These are phyloP conservation scores for Apostichopus japonicus DNA, from an alignment of 35 echinoderm and acorn worm species.

Conservation along the genomic window DNA sequence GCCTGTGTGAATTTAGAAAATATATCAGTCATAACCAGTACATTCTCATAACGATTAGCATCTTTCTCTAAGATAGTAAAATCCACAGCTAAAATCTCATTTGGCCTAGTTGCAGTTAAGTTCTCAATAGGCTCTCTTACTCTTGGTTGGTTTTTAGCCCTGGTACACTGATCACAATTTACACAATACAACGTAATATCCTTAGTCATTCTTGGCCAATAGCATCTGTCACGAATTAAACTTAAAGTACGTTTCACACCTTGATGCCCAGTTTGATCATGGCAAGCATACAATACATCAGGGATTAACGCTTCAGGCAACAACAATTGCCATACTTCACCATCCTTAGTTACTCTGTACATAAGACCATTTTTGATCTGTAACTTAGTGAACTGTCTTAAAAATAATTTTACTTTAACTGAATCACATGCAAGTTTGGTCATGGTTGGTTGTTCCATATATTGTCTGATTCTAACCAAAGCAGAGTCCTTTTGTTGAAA, in stretches of 20 bases:
- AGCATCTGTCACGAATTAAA: constrained; percentile 30
- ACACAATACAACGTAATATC: too few species aligned
- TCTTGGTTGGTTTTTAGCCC: not conserved
- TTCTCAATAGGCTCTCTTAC: too few species aligned
- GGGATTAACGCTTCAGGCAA: not conserved
- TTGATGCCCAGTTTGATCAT: not conserved
- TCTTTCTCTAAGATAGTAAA: constrained; percentile 25
- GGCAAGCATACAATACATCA: not conserved
- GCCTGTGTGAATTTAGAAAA: constrained; percentile 64
- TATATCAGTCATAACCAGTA: constrained; percentile 12
- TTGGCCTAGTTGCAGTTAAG: constrained; percentile 40
- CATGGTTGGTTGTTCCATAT: too few species aligned
- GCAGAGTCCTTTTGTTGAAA: too few species aligned
- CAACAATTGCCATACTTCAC: not conserved
- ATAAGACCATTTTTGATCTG: too few species aligned
- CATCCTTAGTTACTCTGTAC: not conserved
- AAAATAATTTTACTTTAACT: too few species aligned
- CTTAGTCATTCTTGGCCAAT: constrained; percentile 13
- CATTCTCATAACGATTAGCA: not conserved
- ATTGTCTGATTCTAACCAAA: too few species aligned
- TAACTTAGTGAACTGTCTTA: too few species aligned
- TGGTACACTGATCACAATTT: too few species aligned
- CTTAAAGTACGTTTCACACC: not conserved
- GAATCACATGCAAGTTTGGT: too few species aligned
- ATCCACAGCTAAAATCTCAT: constrained; percentile 66